Conservation (phyloP, 2,797 vertebrate species). For the Fringilla coelebs region DNA sequence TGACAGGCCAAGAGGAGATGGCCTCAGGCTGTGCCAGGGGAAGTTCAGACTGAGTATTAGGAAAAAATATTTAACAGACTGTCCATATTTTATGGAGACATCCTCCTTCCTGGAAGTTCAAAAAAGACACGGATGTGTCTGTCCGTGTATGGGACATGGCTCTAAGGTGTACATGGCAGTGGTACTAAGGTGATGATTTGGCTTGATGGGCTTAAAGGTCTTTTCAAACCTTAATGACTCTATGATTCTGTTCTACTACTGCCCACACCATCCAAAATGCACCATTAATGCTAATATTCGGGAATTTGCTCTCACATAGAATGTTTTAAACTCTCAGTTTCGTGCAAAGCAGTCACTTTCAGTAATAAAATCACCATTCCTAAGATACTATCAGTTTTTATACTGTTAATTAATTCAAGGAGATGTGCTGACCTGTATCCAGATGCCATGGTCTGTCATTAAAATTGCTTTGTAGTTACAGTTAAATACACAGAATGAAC, state of each 20-base stretch:
- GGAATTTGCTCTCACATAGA: accelerated
- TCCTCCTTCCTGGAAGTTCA: not conserved
- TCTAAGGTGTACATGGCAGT: not conserved
- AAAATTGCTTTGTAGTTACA: not conserved
- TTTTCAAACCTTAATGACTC: not conserved
- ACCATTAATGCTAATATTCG: not conserved
- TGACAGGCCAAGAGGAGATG: not conserved
- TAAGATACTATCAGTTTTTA: not conserved
- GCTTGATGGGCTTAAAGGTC: not conserved
- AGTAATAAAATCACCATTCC: not conserved
- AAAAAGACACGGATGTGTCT: not conserved
- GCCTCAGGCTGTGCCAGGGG: not conserved
- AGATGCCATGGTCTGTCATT: not conserved
- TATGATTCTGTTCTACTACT: not conserved
- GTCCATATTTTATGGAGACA: not conserved
- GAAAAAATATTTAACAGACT: not conserved
- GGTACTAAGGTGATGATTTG: not conserved
- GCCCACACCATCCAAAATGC: not conserved
- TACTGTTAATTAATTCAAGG: not conserved
- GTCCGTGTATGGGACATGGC: not conserved
- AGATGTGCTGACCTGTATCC: not conserved
- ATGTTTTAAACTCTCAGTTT: not conserved
- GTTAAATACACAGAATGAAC: not conserved
- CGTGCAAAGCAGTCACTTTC: not conserved
- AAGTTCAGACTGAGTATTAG: not conserved